Conservation (phyloP, 92 coral and sea anemone species). For the Heteractis magnifica region DNA sequence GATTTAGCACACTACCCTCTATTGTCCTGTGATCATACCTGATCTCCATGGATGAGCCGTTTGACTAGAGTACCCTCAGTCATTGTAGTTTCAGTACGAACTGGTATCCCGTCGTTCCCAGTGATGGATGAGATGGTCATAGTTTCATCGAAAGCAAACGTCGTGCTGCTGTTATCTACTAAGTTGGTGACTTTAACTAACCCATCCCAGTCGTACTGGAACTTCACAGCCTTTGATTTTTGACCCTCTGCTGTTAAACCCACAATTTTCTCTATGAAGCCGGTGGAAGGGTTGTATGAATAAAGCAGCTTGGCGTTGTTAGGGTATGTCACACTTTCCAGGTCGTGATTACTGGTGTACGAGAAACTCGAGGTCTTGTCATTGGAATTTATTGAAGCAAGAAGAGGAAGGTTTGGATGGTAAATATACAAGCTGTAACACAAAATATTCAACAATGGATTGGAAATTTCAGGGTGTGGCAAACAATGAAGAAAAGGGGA, state of each 20-base stretch:
- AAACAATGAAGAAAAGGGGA: too few relatives aligned
- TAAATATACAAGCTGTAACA: constrained; percentile 56
- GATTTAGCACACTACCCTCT: too few relatives aligned
- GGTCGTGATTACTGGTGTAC: constrained; percentile 52
- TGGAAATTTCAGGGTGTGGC: not conserved
- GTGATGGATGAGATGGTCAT: constrained; percentile 30
- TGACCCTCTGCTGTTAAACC: constrained; percentile 46
- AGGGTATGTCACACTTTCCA: constrained; percentile 60
- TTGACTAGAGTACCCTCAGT: constrained; percentile 27
- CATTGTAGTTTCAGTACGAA: constrained; percentile 28
- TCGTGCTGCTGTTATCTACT: constrained; percentile 26
- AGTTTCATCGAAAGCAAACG: constrained; percentile 40
- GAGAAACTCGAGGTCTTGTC: constrained; percentile 50
- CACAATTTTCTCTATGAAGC: constrained; percentile 44
- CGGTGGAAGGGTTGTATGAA: constrained; percentile 48
- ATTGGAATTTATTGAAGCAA: constrained; percentile 44
- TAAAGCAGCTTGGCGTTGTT: constrained; percentile 45
- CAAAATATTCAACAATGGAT: not conserved
- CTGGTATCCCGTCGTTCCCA: constrained; percentile 41
- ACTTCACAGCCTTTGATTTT: constrained; percentile 33
- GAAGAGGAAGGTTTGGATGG: constrained; percentile 19
- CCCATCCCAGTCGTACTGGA: constrained; percentile 68
- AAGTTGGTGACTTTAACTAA: constrained; percentile 27
- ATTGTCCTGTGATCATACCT: constrained; percentile 19
- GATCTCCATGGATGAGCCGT: constrained; percentile 46